Evolutionary conservation across 2,113 vertebrate genomes (phyloP), one percentile per base, ranked within the genome.

Genomic region (Pollachius pollachius): DNA sequence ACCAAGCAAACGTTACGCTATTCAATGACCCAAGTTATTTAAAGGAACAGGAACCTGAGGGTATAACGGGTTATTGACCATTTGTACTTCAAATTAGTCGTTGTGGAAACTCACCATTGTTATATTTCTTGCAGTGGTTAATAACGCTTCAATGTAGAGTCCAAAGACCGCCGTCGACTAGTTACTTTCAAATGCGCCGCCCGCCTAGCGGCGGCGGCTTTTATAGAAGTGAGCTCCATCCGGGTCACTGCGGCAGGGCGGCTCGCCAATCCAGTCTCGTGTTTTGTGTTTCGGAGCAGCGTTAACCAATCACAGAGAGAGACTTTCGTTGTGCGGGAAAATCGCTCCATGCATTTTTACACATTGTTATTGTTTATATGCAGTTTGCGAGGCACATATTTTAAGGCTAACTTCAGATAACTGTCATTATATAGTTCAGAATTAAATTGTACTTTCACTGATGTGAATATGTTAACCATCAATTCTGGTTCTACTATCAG

Each of bases 81-180:
- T 12, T 9, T 4, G 0, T 6, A 1, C 56, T 23, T 3, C 21
- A 5, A 0, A 74, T 7, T 0, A 18, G 7, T 48, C 2, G 7
- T 48, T 48, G 7, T 12, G 12, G 8, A 34, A 2, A 60, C 81
- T 63, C 19, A 88, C 88, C 88, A 89, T 89, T 7, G 69, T 88
- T 72, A 52, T 70, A 70, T 68, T 61, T n/a, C 5, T 60, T 37
- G 1, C 62, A 21, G 48, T 70, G 54, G 34, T 30, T 62, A 52
- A 23, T 13, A 54, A 17, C 15, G 64, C 52, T 15, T 9, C 25
- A 15, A 13, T 48, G 52, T 76, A 65, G 67, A 52, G 2, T 4
- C 19, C 58, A 5, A 4, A 4, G n/a, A 0, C 1, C 3, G 21
- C 27, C 12, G 23, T 15, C 15, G 37, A 62, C 0, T 5, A 66